Base-by-base conservation (phyloP, 2,113 vertebrate species). In the Aphelocoma coerulescens region DNA sequence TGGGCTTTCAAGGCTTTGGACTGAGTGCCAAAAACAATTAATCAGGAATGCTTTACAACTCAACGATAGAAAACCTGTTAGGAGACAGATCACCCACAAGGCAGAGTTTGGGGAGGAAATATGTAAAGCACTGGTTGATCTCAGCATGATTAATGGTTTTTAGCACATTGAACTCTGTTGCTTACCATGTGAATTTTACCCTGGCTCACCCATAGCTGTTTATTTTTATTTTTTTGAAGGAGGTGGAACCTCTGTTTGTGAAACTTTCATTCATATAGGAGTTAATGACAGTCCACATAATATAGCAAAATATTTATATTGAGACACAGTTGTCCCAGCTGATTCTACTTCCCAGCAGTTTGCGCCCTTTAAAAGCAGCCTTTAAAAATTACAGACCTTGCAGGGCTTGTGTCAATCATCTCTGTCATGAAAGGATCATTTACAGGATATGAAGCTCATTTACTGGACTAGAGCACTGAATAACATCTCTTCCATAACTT, bases 81-180 rank as follows among this genome's bases (percentile, higher is more conserved):
- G 96, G 97, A 98, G 95, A 97, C 97, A 98, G 97, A 98, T 97
- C 86, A 65, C 95, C 95, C 96, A 79, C 96, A 97, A 94, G 96
- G 97, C 96, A 78, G 97, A 93, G 88, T 93, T 92, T 76, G 85
- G 92, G 97, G 80, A 98, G 97, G 97, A 98, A 98, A 90, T 91
- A 79, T 61, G 94, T 93, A 95, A 96, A 94, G 91, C 94, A 72
- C 93, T 96, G 95, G 95, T 96, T 96, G 98, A 98, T 97, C 97
- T 97, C 96, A 89, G 43, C 95, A 98, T 98, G 98, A 98, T 98
- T 98, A 98, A 98, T 98, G 97, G 58, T 96, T 98, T 98, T 97
- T 98, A 97, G 74, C 96, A 95, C 95, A 85, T 88, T 98, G 98
- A 98, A 97, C 97, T 97, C 96, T 95, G 93, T 90, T 80, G 49